A percentile compares a stretch with the other conserved stretches of the same genome.
Evolutionary conservation across 2,113 vertebrate genomes (phyloP).

Genomic region (Halichoeres trimaculatus): DNA sequence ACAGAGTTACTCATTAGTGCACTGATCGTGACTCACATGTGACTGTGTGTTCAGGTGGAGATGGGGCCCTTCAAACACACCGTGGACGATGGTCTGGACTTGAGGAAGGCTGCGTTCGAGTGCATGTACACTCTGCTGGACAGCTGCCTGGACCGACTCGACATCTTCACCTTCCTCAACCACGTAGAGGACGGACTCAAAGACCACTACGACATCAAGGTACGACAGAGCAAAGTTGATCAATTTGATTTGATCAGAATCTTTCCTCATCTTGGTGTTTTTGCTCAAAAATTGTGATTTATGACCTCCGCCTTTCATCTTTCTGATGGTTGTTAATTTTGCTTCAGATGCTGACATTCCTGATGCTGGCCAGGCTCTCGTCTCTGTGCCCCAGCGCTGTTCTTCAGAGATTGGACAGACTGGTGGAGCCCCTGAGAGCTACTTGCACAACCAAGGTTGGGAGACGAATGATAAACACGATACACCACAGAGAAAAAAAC

Average conservation of each 20-base stretch:
- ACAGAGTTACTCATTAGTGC: background rate
- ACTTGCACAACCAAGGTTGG: conserved; percentile 85
- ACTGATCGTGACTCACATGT: background rate
- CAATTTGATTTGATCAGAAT: no score
- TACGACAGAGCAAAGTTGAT: conserved; percentile 38
- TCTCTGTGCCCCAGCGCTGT: conserved; percentile 97
- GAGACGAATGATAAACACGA: background rate
- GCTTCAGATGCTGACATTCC: conserved; percentile 97
- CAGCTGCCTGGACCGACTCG: conserved; percentile 96
- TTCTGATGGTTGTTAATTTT: no score
- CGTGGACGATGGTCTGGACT: conserved; percentile 95
- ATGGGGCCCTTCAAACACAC: conserved; percentile 99
- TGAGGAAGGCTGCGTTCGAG: conserved; percentile 98
- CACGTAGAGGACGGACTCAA: conserved; percentile 99
- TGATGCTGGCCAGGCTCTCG: conserved; percentile 97
- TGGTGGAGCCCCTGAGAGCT: conserved; percentile 95
- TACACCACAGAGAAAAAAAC: no score
- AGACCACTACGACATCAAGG: conserved; percentile 99
- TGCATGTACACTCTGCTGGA: conserved; percentile 99
- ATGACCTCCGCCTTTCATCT: no score
- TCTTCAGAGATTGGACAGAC: conserved; percentile 95
- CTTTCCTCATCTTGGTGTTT: no score
- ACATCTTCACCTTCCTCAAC: conserved; percentile 99
- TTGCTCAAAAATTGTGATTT: no score
- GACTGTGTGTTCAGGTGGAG: conserved; percentile 88